Conservation (phyloP, 2,113 vertebrate species). For the Gasterosteus aculeatus region DNA sequence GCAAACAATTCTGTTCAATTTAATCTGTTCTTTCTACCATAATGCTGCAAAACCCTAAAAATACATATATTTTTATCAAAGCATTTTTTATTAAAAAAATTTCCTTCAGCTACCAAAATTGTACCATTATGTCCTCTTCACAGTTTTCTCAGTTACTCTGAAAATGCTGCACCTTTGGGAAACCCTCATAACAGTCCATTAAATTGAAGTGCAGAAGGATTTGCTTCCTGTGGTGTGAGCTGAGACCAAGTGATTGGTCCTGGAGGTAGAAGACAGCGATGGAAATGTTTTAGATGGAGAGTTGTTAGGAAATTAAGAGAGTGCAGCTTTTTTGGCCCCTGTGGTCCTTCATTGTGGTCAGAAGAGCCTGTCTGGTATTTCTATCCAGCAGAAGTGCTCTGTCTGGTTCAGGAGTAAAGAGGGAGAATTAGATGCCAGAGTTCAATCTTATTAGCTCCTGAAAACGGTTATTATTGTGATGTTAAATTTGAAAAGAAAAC, state of each 20-base stretch:
- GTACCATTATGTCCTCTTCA: conserved; percentile 8
- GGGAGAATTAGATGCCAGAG: conserved; percentile 65
- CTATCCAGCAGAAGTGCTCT: conserved; percentile 50
- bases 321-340: conserved; percentile 49
- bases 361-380: conserved; percentile 66
- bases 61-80: no score
- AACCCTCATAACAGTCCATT: conserved; percentile 54
- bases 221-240: conserved; percentile 31
- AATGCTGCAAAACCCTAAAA: no score
- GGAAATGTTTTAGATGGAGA: conserved; percentile 48
- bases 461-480: conserved; percentile 45
- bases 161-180: conserved; percentile 40
- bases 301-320: conserved; percentile 51
- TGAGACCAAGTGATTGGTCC: conserved; percentile 39
- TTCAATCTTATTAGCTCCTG: conserved; percentile 70
- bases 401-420: conserved; percentile 40
- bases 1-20: neutral
- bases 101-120: conserved; percentile 12
- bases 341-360: conserved; percentile 24
- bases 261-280: conserved; percentile 56
- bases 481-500: conserved; percentile 40
- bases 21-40: neutral
- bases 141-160: conserved; percentile 41
- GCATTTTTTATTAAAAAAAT: conserved; percentile 3
- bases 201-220: conserved; percentile 47